Conservation (phyloP, 2,888 invertebrate species). For the Apeira syringaria region DNA sequence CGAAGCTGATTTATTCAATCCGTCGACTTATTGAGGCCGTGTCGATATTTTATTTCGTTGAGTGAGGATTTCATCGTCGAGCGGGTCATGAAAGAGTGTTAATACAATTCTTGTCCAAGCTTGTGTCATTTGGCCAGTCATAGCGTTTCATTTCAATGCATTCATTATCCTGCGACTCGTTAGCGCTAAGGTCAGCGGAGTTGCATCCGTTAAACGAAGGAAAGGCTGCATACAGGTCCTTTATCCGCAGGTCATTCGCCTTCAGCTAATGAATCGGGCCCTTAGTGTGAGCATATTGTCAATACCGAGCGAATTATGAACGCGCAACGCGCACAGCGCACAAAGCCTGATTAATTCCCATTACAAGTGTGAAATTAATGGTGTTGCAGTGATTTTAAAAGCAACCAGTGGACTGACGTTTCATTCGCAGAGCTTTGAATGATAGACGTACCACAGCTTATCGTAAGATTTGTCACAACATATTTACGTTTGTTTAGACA, state of each 20-base stretch:
- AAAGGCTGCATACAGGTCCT: slow-evolving; percentile 62
- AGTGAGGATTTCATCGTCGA: slow-evolving; percentile 60
- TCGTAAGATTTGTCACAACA: slow-evolving; percentile 47
- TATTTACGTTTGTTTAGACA: slow-evolving; percentile 31
- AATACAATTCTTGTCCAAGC: slow-evolving; percentile 45
- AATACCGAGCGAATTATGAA: slow-evolving; percentile 75
- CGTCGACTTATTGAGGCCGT: slow-evolving; percentile 62
- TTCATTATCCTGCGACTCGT: slow-evolving; percentile 76
- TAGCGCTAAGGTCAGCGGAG: slow-evolving; percentile 70
- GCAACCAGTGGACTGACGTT: slow-evolving; percentile 42
- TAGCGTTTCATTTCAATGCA: slow-evolving; percentile 61
- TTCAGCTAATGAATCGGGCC: slow-evolving; percentile 76
- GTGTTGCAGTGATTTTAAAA: slow-evolving; percentile 45
- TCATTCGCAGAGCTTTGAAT: slow-evolving; percentile 44
- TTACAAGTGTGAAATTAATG: slow-evolving; percentile 74
- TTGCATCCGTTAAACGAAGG: slow-evolving; percentile 70
- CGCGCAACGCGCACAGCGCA: slow-evolving; percentile 54
- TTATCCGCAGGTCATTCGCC: slow-evolving; percentile 76
- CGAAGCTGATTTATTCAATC: slow-evolving; percentile 70
- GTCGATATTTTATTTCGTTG: slow-evolving; percentile 57
- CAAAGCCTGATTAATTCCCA: slow-evolving; percentile 74
- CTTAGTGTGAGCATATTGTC: slow-evolving; percentile 69
- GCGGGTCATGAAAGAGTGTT: slow-evolving; percentile 51
- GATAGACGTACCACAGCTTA: slow-evolving; percentile 38
- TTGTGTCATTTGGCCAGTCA: slow-evolving; percentile 57